Percentiles rank a stretch among this genome's conserved stretches.
phyloP scores from a whole-genome alignment of 1,140 invertebrate genomes.

The Bombus pyrosoma region DNA sequence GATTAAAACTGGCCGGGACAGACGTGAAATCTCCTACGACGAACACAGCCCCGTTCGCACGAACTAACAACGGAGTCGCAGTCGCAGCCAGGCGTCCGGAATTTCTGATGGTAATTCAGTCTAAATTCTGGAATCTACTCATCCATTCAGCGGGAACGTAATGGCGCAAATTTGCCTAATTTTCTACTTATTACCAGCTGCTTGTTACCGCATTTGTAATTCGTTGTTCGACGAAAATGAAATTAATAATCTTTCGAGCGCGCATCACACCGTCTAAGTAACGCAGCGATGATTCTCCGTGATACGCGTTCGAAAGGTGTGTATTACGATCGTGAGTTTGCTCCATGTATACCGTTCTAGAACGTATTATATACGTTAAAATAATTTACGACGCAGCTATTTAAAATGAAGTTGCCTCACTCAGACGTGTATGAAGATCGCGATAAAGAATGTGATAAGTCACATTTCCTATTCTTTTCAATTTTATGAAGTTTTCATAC shows the following conservation, averaged over 20 bases:
- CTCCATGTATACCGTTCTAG: neutral
- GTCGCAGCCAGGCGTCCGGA: conserved; percentile 11
- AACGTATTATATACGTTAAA: neutral
- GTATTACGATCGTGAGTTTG: neutral
- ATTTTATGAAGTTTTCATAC: no score
- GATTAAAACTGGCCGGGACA: conserved; percentile 27
- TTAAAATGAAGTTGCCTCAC: neutral
- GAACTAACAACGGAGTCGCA: neutral
- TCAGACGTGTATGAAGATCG: neutral
- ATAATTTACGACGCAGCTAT: neutral
- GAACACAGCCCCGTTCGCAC: neutral
- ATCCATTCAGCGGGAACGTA: conserved; percentile 36
- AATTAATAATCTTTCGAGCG: conserved; percentile 11
- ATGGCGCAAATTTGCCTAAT: conserved; percentile 46
- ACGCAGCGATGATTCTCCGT: neutral
- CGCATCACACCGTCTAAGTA: neutral
- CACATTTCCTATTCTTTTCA: neutral
- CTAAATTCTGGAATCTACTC: conserved; percentile 46
- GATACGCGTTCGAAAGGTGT: neutral
- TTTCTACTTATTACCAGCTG: conserved; percentile 36
- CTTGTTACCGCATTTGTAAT: conserved; percentile 40
- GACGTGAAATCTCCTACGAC: conserved; percentile 25
- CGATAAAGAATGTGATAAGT: no score
- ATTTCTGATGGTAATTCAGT: conserved; percentile 49
- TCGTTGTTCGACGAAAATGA: conserved; percentile 20